A percentile compares a stretch with the other conserved stretches of the same genome.
Evolutionary conservation across 2,113 vertebrate species (phyloP).

Genomic region (Lepus europaeus): DNA sequence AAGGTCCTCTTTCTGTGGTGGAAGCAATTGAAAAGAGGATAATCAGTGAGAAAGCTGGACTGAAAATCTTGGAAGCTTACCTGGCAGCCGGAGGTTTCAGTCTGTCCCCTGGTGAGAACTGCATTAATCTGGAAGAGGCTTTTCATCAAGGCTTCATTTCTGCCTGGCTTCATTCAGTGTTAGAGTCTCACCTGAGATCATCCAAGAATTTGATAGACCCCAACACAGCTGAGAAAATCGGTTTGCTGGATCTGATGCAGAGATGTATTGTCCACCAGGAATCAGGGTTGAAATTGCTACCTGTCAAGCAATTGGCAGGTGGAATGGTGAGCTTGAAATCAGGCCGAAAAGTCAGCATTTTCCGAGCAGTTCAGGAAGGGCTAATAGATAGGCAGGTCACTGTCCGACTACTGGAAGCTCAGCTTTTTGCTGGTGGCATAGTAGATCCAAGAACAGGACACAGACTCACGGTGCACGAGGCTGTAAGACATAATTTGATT

Average conservation of each 20-base stretch:
- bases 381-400: conserved; percentile 93
- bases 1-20: conserved; percentile 85
- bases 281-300: conserved; percentile 91
- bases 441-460: conserved; percentile 95
- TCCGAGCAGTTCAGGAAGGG: conserved; percentile 94
- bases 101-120: conserved; percentile 75
- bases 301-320: conserved; percentile 92
- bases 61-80: conserved; percentile 93
- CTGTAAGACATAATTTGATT: conserved; percentile 90
- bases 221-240: conserved; percentile 93
- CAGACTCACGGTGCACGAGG: conserved; percentile 91
- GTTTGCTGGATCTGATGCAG: conserved; percentile 89
- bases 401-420: conserved; percentile 93
- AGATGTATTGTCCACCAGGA: conserved; percentile 90
- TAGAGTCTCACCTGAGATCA: conserved; percentile 86
- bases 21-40: conserved; percentile 90
- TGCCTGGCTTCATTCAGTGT: conserved; percentile 83
- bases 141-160: conserved; percentile 87
- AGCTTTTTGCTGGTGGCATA: conserved; percentile 97
- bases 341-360: conserved; percentile 93
- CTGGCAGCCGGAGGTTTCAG: conserved; percentile 90
- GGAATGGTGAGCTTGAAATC: conserved; percentile 93
- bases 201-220: conserved; percentile 93
- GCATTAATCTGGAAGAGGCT: conserved; percentile 89
- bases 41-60: conserved; percentile 90